Percentiles rank a stretch among this genome's conserved stretches.
Conservation (phyloP, 2,797 vertebrate species). For the Florisuga fusca region DNA sequence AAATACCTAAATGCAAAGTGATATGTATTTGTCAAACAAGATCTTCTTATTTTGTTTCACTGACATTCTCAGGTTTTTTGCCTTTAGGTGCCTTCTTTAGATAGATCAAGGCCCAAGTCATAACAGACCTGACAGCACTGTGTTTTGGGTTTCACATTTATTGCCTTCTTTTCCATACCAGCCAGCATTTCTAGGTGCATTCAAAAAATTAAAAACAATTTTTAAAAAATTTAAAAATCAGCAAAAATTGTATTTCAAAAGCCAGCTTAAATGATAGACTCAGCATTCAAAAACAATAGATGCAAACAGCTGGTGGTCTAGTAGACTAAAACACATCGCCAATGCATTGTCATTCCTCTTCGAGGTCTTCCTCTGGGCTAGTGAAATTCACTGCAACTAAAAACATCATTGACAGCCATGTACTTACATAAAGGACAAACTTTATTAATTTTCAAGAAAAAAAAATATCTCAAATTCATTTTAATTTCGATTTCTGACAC, state of each 20-base stretch:
- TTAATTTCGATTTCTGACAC: not conserved
- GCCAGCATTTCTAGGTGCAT: not conserved
- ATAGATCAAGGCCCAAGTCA: not conserved
- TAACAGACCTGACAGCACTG: not conserved
- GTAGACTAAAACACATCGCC: not conserved
- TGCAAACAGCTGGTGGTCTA: not conserved
- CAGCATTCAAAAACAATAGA: not conserved
- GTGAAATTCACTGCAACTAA: not conserved
- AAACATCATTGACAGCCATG: not conserved
- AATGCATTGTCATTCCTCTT: not conserved
- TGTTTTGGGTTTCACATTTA: not conserved
- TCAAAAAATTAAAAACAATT: not conserved
- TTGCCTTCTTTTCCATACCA: not conserved
- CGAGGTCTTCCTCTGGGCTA: not conserved
- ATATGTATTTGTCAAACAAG: not conserved
- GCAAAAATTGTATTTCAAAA: conserved; percentile 38
- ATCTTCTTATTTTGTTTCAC: not conserved
- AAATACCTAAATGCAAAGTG: not conserved
- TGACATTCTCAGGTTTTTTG: not conserved
- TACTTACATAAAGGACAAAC: not conserved
- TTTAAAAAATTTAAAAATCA: not conserved
- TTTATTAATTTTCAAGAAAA: not conserved
- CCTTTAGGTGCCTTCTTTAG: not conserved
- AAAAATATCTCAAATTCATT: not conserved
- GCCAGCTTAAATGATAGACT: conserved; percentile 20